A percentile compares a stretch with the other conserved stretches of the same genome.
phyloP scores from a whole-genome alignment of 2,888 invertebrate species.

The Hydrotaea cyrtoneurina region DNA sequence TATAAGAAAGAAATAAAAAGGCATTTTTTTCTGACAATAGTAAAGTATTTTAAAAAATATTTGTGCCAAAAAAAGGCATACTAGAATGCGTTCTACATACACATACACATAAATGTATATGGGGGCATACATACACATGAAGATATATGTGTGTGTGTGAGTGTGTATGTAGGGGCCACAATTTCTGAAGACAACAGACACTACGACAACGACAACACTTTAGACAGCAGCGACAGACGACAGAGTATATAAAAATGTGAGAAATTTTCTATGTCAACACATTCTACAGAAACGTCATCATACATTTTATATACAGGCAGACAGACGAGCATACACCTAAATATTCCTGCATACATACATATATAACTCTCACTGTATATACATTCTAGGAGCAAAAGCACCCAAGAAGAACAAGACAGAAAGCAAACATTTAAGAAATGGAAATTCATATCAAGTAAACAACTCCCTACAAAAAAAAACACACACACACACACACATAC shows the following conservation, averaged over 20 bases:
- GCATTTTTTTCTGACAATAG: constrained; percentile 41
- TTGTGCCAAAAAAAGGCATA: constrained; percentile 40
- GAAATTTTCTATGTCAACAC: constrained; percentile 64
- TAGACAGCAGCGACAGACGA: neutral
- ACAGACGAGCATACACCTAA: neutral
- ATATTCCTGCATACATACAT: neutral
- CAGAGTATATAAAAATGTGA: constrained; percentile 55
- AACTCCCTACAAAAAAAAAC: neutral
- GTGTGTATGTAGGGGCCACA: neutral
- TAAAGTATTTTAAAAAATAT: constrained; percentile 58
- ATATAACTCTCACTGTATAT: too few relatives aligned
- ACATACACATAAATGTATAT: constrained; percentile 19
- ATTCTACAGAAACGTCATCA: constrained; percentile 46
- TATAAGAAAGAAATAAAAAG: neutral
- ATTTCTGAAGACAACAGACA: neutral
- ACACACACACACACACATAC: too few relatives aligned
- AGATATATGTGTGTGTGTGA: neutral
- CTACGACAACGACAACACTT: neutral
- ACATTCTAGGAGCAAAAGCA: neutral
- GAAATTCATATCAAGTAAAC: constrained; percentile 57
- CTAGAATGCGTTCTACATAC: constrained; percentile 25
- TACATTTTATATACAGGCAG: neutral
- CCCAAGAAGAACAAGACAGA: neutral
- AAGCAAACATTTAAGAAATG: constrained; percentile 50
- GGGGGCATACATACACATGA: neutral